Conservation (phyloP, 2,888 invertebrate species). For the Sympetrum striolatum region DNA sequence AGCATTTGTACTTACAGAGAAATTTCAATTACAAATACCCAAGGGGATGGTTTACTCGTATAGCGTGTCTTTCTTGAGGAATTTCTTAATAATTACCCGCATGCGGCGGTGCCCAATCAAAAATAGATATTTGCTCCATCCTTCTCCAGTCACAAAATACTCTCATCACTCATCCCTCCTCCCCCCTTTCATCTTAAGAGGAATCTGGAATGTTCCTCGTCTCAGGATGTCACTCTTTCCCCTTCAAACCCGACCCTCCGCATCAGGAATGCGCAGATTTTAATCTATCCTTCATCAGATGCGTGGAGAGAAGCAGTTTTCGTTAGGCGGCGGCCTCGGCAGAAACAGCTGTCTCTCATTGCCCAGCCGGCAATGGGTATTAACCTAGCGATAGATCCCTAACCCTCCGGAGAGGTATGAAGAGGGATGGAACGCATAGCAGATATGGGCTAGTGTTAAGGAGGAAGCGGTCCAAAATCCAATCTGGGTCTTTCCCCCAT, state of each 20-base stretch:
- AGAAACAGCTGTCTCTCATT: neutral
- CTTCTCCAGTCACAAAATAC: too few species aligned
- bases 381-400: neutral
- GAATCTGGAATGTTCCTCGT: too few species aligned
- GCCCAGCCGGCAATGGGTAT: neutral
- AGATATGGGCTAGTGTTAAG: neutral
- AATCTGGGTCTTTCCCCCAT: neutral
- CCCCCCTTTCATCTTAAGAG: too few species aligned
- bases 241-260: neutral
- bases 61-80: too few species aligned
- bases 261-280: neutral
- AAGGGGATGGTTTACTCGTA: too few species aligned
- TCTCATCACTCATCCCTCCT: too few species aligned
- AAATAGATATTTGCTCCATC: too few species aligned
- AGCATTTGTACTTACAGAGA: too few species aligned
- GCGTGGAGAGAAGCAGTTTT: neutral
- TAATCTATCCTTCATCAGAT: neutral
- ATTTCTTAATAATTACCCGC: too few species aligned
- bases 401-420: neutral
- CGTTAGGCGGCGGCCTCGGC: neutral
- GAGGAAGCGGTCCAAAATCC: neutral
- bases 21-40: too few species aligned
- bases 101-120: too few species aligned
- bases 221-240: too few species aligned
- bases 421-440: neutral